These are phyloP conservation scores for Electrona antarctica DNA, from an alignment of 2,113 vertebrate genomes.

Conservation along the genomic window DNA sequence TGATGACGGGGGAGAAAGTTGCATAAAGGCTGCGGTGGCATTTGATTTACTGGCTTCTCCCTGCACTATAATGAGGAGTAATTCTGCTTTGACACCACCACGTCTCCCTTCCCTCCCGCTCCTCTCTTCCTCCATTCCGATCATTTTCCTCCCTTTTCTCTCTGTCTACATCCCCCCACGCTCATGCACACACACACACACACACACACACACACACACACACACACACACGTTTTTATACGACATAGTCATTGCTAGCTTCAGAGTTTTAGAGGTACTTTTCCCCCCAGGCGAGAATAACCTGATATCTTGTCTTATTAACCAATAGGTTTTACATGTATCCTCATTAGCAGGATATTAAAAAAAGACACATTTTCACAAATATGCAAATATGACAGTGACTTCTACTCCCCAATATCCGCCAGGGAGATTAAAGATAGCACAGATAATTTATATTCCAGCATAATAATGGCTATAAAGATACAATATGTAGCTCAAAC, in stretches of 20 bases:
- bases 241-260: slow-evolving; percentile 21
- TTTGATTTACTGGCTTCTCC: slow-evolving; percentile 80
- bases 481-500: slow-evolving; percentile 20
- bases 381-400: slow-evolving; percentile 62
- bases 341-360: slow-evolving; percentile 77
- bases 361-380: slow-evolving; percentile 39
- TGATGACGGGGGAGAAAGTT: slow-evolving; percentile 73
- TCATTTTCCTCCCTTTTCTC: slow-evolving; percentile 58
- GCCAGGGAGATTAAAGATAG: slow-evolving; percentile 62
- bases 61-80: slow-evolving; percentile 79
- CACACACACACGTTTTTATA: too few species aligned
- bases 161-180: slow-evolving; percentile 35
- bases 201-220: too few species aligned
- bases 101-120: slow-evolving; percentile 43
- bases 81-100: slow-evolving; percentile 76
- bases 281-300: slow-evolving; percentile 59
- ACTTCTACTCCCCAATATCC: slow-evolving; percentile 66
- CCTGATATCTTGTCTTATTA: slow-evolving; percentile 77
- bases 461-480: slow-evolving; percentile 24
- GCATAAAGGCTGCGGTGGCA: slow-evolving; percentile 61
- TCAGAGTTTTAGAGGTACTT: slow-evolving; percentile 58
- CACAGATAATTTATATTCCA: slow-evolving; percentile 62
- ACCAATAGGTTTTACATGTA: slow-evolving; percentile 68
- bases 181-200: too few species aligned
- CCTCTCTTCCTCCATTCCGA: slow-evolving; percentile 47